Conservation (phyloP, 2,113 vertebrate species). For the Megaleporinus macrocephalus region DNA sequence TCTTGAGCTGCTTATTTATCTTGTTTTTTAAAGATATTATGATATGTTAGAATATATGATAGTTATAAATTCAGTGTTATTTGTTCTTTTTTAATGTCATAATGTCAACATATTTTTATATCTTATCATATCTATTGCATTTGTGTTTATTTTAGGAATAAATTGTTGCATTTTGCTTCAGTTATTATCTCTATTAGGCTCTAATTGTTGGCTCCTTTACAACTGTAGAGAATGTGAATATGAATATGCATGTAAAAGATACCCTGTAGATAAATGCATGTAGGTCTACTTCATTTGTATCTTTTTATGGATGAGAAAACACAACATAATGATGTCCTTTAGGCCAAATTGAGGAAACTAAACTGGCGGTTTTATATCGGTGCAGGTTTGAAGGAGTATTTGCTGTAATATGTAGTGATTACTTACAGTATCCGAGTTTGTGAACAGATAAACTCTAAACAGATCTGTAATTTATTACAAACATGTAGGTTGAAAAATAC, state of each 20-base stretch:
- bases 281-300: not conserved
- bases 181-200: not conserved
- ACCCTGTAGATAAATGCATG: slow-evolving; percentile 2
- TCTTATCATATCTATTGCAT: not conserved
- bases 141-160: not conserved
- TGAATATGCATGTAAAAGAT: not conserved
- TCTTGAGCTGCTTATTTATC: too few species aligned
- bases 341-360: not conserved
- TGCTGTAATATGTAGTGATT: too few species aligned
- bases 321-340: not conserved
- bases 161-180: not conserved
- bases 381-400: too few species aligned
- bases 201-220: not conserved
- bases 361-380: not conserved
- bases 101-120: not conserved
- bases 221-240: not conserved
- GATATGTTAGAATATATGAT: too few species aligned
- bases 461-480: too few species aligned
- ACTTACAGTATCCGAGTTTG: too few species aligned
- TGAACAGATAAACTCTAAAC: too few species aligned
- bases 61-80: too few species aligned
- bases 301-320: not conserved
- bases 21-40: too few species aligned
- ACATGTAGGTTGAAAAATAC: too few species aligned
- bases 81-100: too few species aligned